Conservation (phyloP, 2,888 invertebrate genomes). For the Hymenopus coronatus region DNA sequence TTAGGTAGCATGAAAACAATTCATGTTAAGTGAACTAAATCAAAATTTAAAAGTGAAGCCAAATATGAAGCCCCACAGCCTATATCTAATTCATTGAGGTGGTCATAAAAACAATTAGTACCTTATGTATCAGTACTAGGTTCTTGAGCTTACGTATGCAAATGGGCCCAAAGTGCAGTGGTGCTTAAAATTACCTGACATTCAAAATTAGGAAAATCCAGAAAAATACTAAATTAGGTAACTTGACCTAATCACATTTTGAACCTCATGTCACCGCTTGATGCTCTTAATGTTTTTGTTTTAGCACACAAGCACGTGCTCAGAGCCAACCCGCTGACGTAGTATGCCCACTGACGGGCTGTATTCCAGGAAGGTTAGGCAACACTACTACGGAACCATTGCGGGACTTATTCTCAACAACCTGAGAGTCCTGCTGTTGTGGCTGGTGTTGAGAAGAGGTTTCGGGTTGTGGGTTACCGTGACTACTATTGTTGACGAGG, state of each 20-base stretch:
- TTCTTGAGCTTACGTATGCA: background rate
- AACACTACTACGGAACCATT: conserved; percentile 60
- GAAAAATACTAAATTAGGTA: background rate
- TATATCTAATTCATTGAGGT: no score
- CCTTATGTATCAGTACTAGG: background rate
- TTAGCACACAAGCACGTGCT: background rate
- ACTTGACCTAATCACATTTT: background rate
- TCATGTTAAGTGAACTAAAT: no score
- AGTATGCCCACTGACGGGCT: conserved; percentile 71
- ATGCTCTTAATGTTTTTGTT: background rate
- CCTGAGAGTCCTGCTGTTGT: background rate
- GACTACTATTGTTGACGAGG: conserved; percentile 42
- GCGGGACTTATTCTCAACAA: conserved; percentile 42
- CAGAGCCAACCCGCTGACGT: conserved; percentile 66
- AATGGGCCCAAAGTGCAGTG: background rate
- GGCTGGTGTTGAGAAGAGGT: conserved; percentile 36
- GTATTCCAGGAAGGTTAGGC: conserved; percentile 68
- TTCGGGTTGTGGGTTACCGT: background rate
- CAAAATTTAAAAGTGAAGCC: no score
- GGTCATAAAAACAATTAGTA: background rate
- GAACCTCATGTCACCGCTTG: background rate
- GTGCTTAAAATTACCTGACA: background rate
- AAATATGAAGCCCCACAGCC: no score
- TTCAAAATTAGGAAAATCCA: background rate
- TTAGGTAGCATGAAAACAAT: no score